These are phyloP conservation scores for Philopedon plagiatum DNA, from an alignment of 2,888 invertebrate species.

Conservation along the genomic window DNA sequence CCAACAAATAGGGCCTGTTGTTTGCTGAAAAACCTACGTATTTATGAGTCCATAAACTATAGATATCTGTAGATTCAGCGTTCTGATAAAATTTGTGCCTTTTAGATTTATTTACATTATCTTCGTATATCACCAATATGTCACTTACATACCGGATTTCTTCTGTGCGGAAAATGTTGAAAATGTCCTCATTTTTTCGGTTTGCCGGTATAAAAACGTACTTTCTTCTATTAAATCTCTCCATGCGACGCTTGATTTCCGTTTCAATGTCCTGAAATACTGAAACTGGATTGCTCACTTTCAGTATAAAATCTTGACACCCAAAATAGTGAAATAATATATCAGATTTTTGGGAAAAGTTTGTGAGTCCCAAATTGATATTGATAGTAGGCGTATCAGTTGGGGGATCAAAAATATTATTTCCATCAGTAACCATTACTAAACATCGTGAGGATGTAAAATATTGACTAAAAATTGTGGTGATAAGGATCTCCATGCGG, in stretches of 20 bases:
- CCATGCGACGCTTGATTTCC: constrained; percentile 50
- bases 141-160: constrained; percentile 55
- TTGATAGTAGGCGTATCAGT: constrained; percentile 37
- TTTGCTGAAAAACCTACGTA: constrained; percentile 52
- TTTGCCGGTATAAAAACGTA: constrained; percentile 51
- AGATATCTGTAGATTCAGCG: not conserved
- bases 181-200: constrained; percentile 40
- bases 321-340: constrained; percentile 56
- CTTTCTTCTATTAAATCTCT: constrained; percentile 55
- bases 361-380: constrained; percentile 30
- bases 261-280: constrained; percentile 54
- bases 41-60: constrained; percentile 55
- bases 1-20: constrained; percentile 50
- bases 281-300: constrained; percentile 47
- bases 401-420: constrained; percentile 40
- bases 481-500: constrained; percentile 7
- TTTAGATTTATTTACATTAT: not conserved
- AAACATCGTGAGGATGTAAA: constrained; percentile 53
- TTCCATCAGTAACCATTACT: constrained; percentile 49
- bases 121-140: constrained; percentile 59
- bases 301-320: constrained; percentile 57
- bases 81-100: not conserved
- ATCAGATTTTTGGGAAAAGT: constrained; percentile 26
- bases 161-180: constrained; percentile 48
- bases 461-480: constrained; percentile 45